A percentile compares a stretch with the other conserved stretches of the same genome.
phyloP scores from a whole-genome alignment of 35 echinoderm and acorn worm genomes.

The Anneissia japonica region DNA sequence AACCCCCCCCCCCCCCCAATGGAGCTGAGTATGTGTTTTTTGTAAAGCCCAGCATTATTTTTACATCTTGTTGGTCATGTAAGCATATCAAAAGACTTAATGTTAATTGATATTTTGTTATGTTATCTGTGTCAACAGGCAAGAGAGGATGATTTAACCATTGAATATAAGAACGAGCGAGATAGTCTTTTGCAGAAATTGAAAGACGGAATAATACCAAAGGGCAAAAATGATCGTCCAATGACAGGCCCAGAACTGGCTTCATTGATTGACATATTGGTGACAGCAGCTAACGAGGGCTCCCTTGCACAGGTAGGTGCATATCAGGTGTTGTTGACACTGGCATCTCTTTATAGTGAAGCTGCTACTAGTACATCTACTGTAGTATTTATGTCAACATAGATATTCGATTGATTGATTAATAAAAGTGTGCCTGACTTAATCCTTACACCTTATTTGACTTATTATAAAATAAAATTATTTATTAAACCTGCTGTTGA shows the following conservation, averaged over 20 bases:
- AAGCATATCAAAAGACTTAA: too few species aligned
- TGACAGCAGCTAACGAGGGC: constrained; percentile 67
- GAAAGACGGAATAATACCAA: constrained; percentile 39
- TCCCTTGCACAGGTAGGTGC: constrained; percentile 43
- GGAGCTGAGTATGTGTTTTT: too few species aligned
- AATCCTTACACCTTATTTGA: too few species aligned
- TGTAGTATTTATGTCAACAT: too few species aligned
- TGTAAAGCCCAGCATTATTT: too few species aligned
- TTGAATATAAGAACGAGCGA: constrained; percentile 48
- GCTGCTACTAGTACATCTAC: neutral
- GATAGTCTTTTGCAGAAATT: constrained; percentile 30
- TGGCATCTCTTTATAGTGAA: neutral
- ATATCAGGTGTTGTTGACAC: neutral
- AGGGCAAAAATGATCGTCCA: constrained; percentile 60
- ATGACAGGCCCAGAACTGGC: constrained; percentile 52
- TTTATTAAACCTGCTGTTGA: too few species aligned
- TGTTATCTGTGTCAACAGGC: constrained; percentile 18
- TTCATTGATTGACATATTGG: constrained; percentile 43
- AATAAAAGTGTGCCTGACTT: too few species aligned
- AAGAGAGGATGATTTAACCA: constrained; percentile 42
- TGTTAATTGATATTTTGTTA: too few species aligned
- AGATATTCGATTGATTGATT: too few species aligned
- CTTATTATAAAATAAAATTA: too few species aligned
- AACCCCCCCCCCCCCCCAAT: too few species aligned
- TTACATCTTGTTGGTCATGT: too few species aligned